These are phyloP conservation scores for Todus mexicanus DNA, from an alignment of 2,797 vertebrate species.

Conservation along the genomic window DNA sequence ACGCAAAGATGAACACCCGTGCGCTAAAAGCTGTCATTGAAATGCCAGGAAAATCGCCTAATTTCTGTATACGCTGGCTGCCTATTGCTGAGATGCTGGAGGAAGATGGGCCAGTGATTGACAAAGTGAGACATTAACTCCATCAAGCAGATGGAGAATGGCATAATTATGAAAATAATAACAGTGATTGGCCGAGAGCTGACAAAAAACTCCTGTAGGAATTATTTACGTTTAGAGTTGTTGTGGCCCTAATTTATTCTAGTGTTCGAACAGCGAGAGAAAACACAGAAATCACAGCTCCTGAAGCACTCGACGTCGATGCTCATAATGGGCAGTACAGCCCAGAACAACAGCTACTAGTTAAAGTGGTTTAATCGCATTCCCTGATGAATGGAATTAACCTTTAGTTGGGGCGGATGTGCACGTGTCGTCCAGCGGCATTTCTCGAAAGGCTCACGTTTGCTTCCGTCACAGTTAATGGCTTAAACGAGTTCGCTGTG, in stretches of 20 bases:
- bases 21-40: constrained; percentile 18
- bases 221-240: background rate
- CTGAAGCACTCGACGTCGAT: background rate
- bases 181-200: background rate
- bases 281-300: background rate
- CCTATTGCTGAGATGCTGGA: background rate
- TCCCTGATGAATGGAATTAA: constrained; percentile 18
- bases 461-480: background rate
- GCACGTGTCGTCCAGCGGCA: background rate
- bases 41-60: constrained; percentile 13
- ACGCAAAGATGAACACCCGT: background rate
- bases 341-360: background rate
- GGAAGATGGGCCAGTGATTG: constrained; percentile 7
- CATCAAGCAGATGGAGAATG: constrained; percentile 43
- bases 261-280: background rate
- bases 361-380: background rate
- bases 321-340: background rate
- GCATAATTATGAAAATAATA: constrained; percentile 59
- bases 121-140: constrained; percentile 37
- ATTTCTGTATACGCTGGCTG: background rate
- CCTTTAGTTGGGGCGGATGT: background rate
- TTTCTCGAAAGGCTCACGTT: background rate
- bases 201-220: background rate
- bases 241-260: constrained; percentile 14
- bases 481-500: background rate